These are phyloP conservation scores for Corapipo altera DNA, from an alignment of 2,113 vertebrate species.

Conservation along the genomic window DNA sequence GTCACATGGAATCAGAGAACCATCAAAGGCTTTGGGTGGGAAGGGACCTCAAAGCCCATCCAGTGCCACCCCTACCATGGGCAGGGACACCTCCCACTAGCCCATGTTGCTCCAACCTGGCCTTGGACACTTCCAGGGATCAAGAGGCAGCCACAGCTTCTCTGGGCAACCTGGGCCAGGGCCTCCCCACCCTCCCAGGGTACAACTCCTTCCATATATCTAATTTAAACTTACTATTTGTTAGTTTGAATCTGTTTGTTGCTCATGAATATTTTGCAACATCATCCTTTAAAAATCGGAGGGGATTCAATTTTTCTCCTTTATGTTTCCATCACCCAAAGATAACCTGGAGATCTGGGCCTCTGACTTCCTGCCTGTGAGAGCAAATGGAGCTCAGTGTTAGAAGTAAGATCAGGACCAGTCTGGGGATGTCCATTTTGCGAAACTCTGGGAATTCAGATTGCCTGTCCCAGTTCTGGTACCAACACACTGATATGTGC, in stretches of 20 bases:
- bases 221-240: not conserved
- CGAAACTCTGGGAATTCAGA: not conserved
- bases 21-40: no score
- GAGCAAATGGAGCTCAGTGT: not conserved
- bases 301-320: not conserved
- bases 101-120: not conserved
- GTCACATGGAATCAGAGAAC: not conserved
- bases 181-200: not conserved
- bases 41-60: not conserved
- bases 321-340: not conserved
- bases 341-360: not conserved
- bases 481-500: not conserved
- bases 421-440: not conserved
- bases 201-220: not conserved
- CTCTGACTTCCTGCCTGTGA: not conserved
- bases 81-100: not conserved
- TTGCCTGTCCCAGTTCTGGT: not conserved
- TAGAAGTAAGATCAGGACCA: not conserved
- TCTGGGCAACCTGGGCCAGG: not conserved
- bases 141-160: not conserved
- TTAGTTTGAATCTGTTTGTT: not conserved
- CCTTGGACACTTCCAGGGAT: not conserved
- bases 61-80: not conserved
- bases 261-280: not conserved
- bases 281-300: not conserved